phyloP scores from a whole-genome alignment of 2,888 invertebrate genomes.

The Drosophila cracens region DNA sequence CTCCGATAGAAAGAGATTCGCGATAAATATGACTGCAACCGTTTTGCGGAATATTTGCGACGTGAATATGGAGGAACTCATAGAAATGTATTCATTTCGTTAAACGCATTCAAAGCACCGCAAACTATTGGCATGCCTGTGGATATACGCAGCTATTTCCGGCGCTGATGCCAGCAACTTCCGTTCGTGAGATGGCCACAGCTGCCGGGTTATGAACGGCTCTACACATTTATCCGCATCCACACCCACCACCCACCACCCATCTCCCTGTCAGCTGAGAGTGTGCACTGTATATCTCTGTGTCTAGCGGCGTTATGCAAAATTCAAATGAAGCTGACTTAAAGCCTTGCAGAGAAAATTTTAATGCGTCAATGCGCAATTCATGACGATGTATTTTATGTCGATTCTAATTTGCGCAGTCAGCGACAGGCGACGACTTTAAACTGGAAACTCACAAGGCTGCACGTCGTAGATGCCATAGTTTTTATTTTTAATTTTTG shows the following conservation, averaged over 20 bases:
- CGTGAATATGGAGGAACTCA: conserved; percentile 22
- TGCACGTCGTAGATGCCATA: conserved; percentile 18
- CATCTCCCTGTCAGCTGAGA: not conserved
- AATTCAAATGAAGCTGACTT: conserved; percentile 57
- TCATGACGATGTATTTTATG: conserved; percentile 63
- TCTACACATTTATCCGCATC: conserved; percentile 12
- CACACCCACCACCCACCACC: not conserved
- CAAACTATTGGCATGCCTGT: conserved; percentile 65
- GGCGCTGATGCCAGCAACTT: conserved; percentile 50
- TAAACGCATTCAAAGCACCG: conserved; percentile 64
- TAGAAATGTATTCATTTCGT: conserved; percentile 64
- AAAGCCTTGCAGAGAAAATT: conserved; percentile 55
- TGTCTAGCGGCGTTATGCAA: not conserved
- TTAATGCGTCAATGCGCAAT: conserved; percentile 72
- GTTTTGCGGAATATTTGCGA: conserved; percentile 16
- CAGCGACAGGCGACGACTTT: conserved; percentile 48
- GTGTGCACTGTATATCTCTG: not conserved
- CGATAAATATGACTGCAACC: not conserved
- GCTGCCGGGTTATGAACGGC: conserved; percentile 46
- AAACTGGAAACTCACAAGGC: conserved; percentile 30
- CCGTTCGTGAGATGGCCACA: conserved; percentile 47
- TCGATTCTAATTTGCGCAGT: conserved; percentile 69
- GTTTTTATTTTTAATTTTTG: conserved; percentile 32
- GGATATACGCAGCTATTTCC: conserved; percentile 71
- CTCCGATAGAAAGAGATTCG: not conserved